phyloP scores from a whole-genome alignment of 2,113 vertebrate species.

The Nothobranchius furzeri region DNA sequence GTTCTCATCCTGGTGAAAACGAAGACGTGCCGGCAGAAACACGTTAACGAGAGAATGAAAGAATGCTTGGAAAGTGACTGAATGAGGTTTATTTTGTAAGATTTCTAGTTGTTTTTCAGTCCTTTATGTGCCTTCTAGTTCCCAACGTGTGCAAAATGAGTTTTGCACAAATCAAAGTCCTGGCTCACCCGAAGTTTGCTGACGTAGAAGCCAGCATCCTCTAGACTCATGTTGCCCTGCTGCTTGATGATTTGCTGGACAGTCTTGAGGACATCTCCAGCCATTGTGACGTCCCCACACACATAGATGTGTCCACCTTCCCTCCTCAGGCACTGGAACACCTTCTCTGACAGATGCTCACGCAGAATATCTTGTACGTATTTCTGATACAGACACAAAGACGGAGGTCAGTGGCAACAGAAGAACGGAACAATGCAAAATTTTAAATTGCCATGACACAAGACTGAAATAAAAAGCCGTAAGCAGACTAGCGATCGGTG shows the following conservation, averaged over 20 bases:
- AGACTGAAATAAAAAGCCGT: too few relatives aligned
- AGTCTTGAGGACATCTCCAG: conserved; percentile 94
- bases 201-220: conserved; percentile 92
- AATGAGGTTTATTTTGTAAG: too few relatives aligned
- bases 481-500: too few relatives aligned
- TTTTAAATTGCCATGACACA: not conserved
- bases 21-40: not conserved
- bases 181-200: conserved; percentile 90
- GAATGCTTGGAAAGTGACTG: too few relatives aligned
- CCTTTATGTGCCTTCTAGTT: too few relatives aligned
- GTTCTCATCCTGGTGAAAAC: conserved; percentile 87
- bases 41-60: too few relatives aligned
- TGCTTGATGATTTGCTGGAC: conserved; percentile 89
- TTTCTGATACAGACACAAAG: conserved; percentile 80
- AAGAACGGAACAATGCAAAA: conserved; percentile 5
- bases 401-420: conserved; percentile 19
- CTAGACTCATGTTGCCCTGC: conserved; percentile 86
- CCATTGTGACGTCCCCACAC: conserved; percentile 98
- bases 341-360: conserved; percentile 88
- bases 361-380: conserved; percentile 95
- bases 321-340: conserved; percentile 89
- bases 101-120: too few relatives aligned
- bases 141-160: not conserved
- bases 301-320: conserved; percentile 95
- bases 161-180: too few relatives aligned